These are phyloP conservation scores for Myotis pilosus DNA, from an alignment of 2,797 vertebrate genomes.

Conservation along the genomic window DNA sequence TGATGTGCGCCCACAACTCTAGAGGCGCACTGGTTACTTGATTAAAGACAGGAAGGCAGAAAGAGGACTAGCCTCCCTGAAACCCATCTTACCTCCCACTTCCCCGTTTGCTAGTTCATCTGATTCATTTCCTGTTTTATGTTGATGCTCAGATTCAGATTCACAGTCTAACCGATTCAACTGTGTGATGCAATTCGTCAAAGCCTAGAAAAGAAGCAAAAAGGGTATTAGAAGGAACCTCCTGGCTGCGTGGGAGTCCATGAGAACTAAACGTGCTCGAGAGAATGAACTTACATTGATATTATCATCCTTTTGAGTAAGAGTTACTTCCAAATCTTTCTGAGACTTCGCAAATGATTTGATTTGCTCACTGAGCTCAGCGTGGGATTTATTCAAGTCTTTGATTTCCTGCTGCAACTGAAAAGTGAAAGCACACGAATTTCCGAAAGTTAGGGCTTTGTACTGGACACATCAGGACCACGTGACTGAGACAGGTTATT, in stretches of 20 bases:
- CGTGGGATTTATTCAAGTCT: conserved; percentile 91
- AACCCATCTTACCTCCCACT: conserved; percentile 83
- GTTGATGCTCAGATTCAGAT: conserved; percentile 76
- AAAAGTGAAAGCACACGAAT: not conserved
- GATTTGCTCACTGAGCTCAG: conserved; percentile 91
- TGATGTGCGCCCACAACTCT: accelerated
- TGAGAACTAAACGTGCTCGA: not conserved
- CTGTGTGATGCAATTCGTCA: conserved; percentile 94
- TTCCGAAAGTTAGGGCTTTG: not conserved
- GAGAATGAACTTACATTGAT: conserved; percentile 87
- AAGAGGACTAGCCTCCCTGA: not conserved
- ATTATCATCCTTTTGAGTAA: conserved; percentile 94
- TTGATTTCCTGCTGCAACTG: conserved; percentile 91
- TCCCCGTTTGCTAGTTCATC: conserved; percentile 90
- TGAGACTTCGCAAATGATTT: conserved; percentile 91
- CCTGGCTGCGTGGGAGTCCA: not conserved
- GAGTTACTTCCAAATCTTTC: conserved; percentile 91
- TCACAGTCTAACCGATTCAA: conserved; percentile 88
- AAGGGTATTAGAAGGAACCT: not conserved
- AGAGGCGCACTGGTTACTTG: not conserved
- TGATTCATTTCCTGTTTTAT: conserved; percentile 72
- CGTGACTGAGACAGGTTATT: not conserved
- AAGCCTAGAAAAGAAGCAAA: conserved; percentile 85
- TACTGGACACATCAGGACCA: not conserved
- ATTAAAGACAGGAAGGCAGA: not conserved